phyloP scores from a whole-genome alignment of 2,888 invertebrate genomes.

The Watsonalla cultraria region DNA sequence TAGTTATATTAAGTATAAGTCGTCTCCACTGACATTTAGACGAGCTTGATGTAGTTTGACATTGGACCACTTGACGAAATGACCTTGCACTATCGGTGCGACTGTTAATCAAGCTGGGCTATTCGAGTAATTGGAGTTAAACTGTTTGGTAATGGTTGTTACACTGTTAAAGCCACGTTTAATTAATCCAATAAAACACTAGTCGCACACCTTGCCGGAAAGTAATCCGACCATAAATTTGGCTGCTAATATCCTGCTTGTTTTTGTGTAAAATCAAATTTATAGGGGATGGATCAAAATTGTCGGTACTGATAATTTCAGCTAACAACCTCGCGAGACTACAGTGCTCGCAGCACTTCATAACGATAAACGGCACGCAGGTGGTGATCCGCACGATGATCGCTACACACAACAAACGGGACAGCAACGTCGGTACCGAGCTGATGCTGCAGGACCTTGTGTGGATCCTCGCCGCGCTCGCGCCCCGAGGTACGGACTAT shows the following conservation, averaged over 20 bases:
- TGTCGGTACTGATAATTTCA: constrained; percentile 52
- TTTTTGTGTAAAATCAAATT: constrained; percentile 4
- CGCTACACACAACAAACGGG: constrained; percentile 72
- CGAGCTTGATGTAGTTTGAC: constrained; percentile 39
- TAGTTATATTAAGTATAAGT: constrained; percentile 20
- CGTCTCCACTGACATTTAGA: constrained; percentile 61
- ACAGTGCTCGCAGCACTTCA: constrained; percentile 74
- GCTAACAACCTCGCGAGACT: constrained; percentile 72
- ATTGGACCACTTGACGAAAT: constrained; percentile 50
- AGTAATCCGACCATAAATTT: constrained; percentile 14
- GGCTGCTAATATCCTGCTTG: constrained; percentile 13
- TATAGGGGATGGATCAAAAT: constrained; percentile 13
- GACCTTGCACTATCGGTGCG: constrained; percentile 44
- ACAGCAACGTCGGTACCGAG: constrained; percentile 70
- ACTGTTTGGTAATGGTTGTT: neutral
- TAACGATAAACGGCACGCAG: constrained; percentile 76
- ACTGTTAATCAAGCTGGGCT: constrained; percentile 45
- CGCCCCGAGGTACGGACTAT: constrained; percentile 68
- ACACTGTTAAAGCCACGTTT: neutral
- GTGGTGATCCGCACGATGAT: constrained; percentile 76
- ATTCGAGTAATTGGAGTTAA: constrained; percentile 27
- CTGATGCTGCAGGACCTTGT: constrained; percentile 78
- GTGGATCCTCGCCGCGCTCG: constrained; percentile 80
- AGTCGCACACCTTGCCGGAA: constrained; percentile 3
- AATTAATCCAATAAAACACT: neutral